Base-by-base conservation (phyloP, 1,140 invertebrate species). In the Brachionus rotundiformis region DNA sequence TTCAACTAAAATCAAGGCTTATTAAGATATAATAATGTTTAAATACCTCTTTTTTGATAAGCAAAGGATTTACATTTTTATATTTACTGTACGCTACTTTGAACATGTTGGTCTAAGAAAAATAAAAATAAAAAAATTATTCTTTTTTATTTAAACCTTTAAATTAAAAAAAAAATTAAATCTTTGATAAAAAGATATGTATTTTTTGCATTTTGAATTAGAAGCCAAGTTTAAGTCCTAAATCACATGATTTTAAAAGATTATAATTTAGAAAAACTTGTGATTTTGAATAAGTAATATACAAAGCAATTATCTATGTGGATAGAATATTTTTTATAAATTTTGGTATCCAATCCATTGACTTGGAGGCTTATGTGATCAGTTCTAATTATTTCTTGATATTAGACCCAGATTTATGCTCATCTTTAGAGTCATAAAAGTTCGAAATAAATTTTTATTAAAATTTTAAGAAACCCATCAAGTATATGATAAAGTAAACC, bases 11-110 rank as follows among this genome's bases (percentile, higher is more conserved):
- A 41, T 29, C 13, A 41, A 19, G 11, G 10, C 25, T 29, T 44
- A 6, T 5, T 11, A 6, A n/a, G n/a, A n/a, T n/a, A 19, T 23
- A 27, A 39, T 6, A 0, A 44, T 31, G 19, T n/a, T 16, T 5
- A n/a, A 41, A 44, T 75, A 75, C 71, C 36, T 77, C 73, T 77
- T 77, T 77, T 77, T 77, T 77, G 27, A 77, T 33, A 44, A 77
- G 73, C 73, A 27, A 54, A 31, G 73, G 73, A 31, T 39, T 59
- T 16, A 59, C 33, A 10, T 77, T 77, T 33, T 77, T 77, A 41
- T 77, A 77, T 13, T 77, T 77, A 8, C 73, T 77, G 13, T 49
- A 77, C 19, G 41, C 49, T 16, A 77, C 27, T 77, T 77, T 77
- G 39, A 47, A 77, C 73, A 77, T 77, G 2, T 27, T 59, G 13